Evolutionary conservation across 2,888 invertebrate genomes (phyloP).

Genomic region (Cheilosia impressa): DNA sequence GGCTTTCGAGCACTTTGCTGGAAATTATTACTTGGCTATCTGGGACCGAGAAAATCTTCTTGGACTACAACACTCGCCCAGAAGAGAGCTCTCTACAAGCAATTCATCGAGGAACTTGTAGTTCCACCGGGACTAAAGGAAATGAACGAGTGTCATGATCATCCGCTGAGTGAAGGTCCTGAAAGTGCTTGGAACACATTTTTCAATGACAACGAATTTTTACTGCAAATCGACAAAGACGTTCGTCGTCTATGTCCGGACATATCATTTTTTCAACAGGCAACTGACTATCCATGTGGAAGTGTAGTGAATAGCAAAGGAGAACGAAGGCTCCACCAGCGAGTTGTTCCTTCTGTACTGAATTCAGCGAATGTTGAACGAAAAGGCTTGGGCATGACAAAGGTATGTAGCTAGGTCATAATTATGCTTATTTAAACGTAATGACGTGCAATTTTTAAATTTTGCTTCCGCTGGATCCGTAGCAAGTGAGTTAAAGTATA

Average conservation of each 20-base stretch:
- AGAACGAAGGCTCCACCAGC: slow-evolving; percentile 92
- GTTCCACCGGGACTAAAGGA: slow-evolving; percentile 90
- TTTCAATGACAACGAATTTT: slow-evolving; percentile 98
- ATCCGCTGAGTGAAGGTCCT: slow-evolving; percentile 97
- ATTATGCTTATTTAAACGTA: neutral
- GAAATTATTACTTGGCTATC: slow-evolving; percentile 94
- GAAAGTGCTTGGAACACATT: slow-evolving; percentile 97
- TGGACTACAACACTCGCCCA: slow-evolving; percentile 89
- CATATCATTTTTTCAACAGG: slow-evolving; percentile 97
- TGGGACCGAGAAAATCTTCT: slow-evolving; percentile 88
- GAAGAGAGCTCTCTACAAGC: slow-evolving; percentile 91
- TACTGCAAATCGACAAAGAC: slow-evolving; percentile 99
- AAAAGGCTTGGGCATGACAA: slow-evolving; percentile 94
- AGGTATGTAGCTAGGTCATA: slow-evolving; percentile 85
- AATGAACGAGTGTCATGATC: slow-evolving; percentile 86
- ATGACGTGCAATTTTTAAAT: neutral
- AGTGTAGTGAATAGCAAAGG: slow-evolving; percentile 92
- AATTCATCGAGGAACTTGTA: slow-evolving; percentile 95
- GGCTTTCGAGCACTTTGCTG: slow-evolving; percentile 93
- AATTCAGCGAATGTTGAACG: slow-evolving; percentile 94
- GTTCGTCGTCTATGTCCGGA: slow-evolving; percentile 97
- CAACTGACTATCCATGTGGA: slow-evolving; percentile 95
- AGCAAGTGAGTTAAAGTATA: slow-evolving; percentile 65
- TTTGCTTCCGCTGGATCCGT: slow-evolving; percentile 27
- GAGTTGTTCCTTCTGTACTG: slow-evolving; percentile 94